phyloP scores from a whole-genome alignment of 2,888 invertebrate genomes.

The Odontomyia ornata region DNA sequence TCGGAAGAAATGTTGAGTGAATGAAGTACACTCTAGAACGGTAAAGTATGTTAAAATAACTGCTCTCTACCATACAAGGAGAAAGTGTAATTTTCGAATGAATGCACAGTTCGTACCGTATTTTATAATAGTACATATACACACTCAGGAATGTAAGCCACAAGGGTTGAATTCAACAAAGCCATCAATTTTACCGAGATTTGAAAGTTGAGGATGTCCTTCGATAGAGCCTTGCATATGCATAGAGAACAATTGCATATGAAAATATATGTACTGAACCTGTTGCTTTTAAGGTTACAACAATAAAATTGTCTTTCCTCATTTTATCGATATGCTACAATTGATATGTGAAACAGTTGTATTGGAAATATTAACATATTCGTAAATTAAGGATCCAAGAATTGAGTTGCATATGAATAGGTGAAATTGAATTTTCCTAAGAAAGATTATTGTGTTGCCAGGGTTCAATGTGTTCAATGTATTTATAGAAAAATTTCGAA shows the following conservation, averaged over 20 bases:
- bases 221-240: too few species aligned
- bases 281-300: slow-evolving; percentile 7
- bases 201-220: too few species aligned
- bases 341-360: too few species aligned
- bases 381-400: too few species aligned
- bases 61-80: background rate
- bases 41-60: slow-evolving; percentile 1
- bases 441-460: too few species aligned
- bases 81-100: slow-evolving; percentile 2
- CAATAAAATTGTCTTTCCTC: background rate
- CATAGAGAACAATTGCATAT: background rate
- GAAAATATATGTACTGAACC: background rate
- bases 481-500: too few species aligned
- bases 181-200: background rate
- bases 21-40: background rate
- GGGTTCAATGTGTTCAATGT: too few species aligned
- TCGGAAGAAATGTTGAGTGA: slow-evolving; percentile 18
- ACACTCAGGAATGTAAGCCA: background rate
- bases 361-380: too few species aligned
- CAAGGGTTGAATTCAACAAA: background rate
- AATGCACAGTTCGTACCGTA: background rate
- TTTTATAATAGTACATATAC: background rate
- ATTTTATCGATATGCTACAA: background rate
- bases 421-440: too few species aligned
- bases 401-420: too few species aligned